Base-by-base conservation (phyloP, 2,797 vertebrate genomes). In the Hozukius guyotensis region DNA sequence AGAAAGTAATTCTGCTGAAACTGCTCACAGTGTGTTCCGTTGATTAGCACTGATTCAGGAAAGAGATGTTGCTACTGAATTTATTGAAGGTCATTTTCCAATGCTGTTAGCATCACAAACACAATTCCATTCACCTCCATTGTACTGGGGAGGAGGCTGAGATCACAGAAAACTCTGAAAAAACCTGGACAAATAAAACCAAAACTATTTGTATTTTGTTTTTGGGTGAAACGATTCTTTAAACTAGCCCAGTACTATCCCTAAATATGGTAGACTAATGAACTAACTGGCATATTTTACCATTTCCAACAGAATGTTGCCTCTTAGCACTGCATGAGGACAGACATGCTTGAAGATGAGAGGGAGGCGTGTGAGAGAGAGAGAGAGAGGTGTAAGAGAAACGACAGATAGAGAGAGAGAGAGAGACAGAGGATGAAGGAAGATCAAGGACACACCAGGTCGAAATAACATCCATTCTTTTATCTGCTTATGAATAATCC, bases 381-480 rank as follows among this genome's bases (percentile, higher is more conserved):
- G 70, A 36, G 55, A 31, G 29, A 27, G 12, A 11, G 14, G 1
- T 34, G 29, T 49, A 3, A 3, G 36, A 27, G 16, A 22, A 22
- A 25, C 9, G 1, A 5, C 4, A 6, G 24, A 29, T 31, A 13
- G 27, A 49, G 66, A 32, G 10, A 22, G 10, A 22, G 10, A 34
- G 14, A 66, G 25, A 59, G 52, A 29, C 46, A 24, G 16, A 34
- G 6, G 4, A n/a, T 25, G n/a, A 49, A 60, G 46, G 61, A 38
- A 46, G 32, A 64, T 68, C 42, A 69, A 76, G 69, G 65, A 71
- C 46, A 74, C 53, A 62, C 20, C 61, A 38, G 49, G 34, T 77
- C 7, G 18, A 77, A 72, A 63, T 60, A 72, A 66, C 68, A 59
- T 72, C 56, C 22, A 20, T 22, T 36, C 20, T 27, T 70, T 53